phyloP scores from a whole-genome alignment of 2,888 invertebrate genomes.

The Philhelius pedissequus region DNA sequence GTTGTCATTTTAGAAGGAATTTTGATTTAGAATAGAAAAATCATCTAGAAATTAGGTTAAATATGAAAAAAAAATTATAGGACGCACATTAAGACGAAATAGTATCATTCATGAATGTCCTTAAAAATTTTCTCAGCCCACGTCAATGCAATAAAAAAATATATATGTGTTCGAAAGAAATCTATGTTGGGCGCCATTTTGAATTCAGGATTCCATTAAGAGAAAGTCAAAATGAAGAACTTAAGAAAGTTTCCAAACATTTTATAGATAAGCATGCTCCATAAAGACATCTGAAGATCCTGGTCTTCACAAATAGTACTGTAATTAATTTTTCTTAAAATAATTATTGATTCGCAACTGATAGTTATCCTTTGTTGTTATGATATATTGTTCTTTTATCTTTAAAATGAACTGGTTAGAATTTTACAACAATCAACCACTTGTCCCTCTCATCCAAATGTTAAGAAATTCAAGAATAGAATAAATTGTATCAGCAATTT shows the following conservation, averaged over 20 bases:
- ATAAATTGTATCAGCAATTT: constrained; percentile 13
- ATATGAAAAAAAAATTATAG: too few relatives aligned
- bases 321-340: neutral
- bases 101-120: too few relatives aligned
- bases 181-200: neutral
- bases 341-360: neutral
- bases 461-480: neutral
- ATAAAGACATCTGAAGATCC: neutral
- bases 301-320: neutral
- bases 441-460: neutral
- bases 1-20: too few relatives aligned
- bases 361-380: neutral
- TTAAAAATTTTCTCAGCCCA: too few relatives aligned
- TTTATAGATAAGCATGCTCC: rapidly evolving
- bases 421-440: neutral
- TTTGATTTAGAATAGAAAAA: too few relatives aligned
- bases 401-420: neutral
- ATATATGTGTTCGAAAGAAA: too few relatives aligned
- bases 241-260: neutral
- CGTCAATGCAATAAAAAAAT: too few relatives aligned
- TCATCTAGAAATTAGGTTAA: too few relatives aligned
- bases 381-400: neutral
- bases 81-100: too few relatives aligned
- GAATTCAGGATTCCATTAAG: neutral
- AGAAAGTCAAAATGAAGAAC: neutral